A percentile compares a stretch with the other conserved stretches of the same genome.
phyloP scores from a whole-genome alignment of 2,797 vertebrate species.

The Urocyon cinereoargenteus region DNA sequence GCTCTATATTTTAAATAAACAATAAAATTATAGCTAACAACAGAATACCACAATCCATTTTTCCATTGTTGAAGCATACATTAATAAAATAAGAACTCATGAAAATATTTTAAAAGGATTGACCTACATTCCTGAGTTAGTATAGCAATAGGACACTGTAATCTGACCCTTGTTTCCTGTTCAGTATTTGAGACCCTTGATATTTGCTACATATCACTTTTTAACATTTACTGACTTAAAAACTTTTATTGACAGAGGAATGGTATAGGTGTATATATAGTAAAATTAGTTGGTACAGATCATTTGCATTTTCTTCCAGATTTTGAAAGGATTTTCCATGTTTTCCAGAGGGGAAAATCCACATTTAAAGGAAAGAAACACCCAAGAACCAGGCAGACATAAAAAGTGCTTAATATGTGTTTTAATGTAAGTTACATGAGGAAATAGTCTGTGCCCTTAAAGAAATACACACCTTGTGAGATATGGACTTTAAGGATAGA shows the following conservation, averaged over 20 bases:
- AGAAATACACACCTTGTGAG: not conserved
- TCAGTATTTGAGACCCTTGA: conserved; percentile 4
- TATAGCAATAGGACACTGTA: not conserved
- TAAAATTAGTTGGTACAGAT: conserved; percentile 14
- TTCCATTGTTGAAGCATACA: not conserved
- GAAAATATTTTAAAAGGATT: conserved; percentile 34
- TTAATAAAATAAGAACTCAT: conserved; percentile 33
- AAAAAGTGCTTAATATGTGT: not conserved
- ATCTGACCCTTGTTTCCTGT: not conserved
- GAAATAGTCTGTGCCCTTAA: conserved; percentile 43
- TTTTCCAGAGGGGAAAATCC: not conserved
- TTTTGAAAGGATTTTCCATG: conserved; percentile 50
- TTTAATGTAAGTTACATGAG: conserved; percentile 24
- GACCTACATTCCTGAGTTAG: not conserved
- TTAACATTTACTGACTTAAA: conserved; percentile 37
- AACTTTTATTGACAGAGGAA: not conserved
- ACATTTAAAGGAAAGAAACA: conserved; percentile 34
- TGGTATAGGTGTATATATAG: not conserved
- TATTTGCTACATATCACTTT: conserved; percentile 7
- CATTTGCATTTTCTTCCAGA: conserved; percentile 45
- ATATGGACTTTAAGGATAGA: not conserved
- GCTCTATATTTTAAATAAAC: conserved; percentile 65
- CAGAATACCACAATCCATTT: conserved; percentile 41
- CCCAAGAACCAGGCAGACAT: conserved; percentile 10
- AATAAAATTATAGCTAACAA: conserved; percentile 64